These are phyloP conservation scores for Geophilus truncorum DNA, from an alignment of 2,888 invertebrate genomes.

Conservation along the genomic window DNA sequence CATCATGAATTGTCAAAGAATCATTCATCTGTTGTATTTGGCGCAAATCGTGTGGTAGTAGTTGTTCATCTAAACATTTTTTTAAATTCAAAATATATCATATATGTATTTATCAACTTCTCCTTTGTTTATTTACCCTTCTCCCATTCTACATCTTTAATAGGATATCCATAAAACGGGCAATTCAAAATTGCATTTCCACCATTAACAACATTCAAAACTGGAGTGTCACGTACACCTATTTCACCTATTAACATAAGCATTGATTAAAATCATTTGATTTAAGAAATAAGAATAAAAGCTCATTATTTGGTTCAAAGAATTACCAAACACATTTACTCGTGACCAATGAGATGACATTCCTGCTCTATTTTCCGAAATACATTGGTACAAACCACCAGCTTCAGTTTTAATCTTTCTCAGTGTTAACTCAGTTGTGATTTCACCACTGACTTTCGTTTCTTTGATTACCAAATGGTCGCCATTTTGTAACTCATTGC, in stretches of 20 bases:
- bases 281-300: not conserved
- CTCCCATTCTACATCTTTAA: not conserved
- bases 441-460: not conserved
- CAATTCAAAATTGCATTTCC: not conserved
- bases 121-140: not conserved
- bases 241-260: not conserved
- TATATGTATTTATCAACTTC: no score
- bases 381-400: conserved; percentile 8
- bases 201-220: not conserved
- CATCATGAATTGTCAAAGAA: not conserved
- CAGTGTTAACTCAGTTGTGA: not conserved
- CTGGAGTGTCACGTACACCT: not conserved
- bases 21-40: not conserved
- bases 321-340: conserved; percentile 6
- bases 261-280: not conserved
- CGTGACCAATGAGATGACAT: not conserved
- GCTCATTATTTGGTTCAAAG: not conserved
- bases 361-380: not conserved
- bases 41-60: not conserved
- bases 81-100: not conserved
- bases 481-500: not conserved
- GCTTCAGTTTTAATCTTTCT: not conserved
- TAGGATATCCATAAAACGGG: conserved; percentile 2
- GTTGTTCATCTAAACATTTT: not conserved
- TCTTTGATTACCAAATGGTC: not conserved